These are phyloP conservation scores for Macrotrachela quadricornifera DNA, from an alignment of 1,140 invertebrate genomes.

Conservation along the genomic window DNA sequence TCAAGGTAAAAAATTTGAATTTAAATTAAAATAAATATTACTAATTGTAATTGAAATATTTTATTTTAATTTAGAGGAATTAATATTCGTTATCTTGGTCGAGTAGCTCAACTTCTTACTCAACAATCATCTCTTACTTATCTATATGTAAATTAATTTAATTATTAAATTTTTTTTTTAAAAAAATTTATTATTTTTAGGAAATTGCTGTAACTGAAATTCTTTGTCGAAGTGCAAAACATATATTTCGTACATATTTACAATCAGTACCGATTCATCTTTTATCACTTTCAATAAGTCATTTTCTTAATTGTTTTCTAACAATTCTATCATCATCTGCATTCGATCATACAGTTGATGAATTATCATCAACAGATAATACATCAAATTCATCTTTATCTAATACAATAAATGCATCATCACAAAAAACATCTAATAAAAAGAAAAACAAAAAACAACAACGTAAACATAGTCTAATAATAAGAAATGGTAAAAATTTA, in stretches of 20 bases:
- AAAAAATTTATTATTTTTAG: constrained; percentile 33
- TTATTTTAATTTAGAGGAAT: constrained; percentile 63
- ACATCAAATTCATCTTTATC: too few relatives aligned
- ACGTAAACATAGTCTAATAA: too few relatives aligned
- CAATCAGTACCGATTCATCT: constrained; percentile 70
- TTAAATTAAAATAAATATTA: too few relatives aligned
- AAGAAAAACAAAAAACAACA: too few relatives aligned
- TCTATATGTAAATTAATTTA: constrained; percentile 43
- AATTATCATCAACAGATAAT: too few relatives aligned
- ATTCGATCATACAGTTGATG: constrained; percentile 28
- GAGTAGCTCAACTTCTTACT: constrained; percentile 39
- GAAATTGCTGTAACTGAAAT: constrained; percentile 66
- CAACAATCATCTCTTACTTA: neutral
- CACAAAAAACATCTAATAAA: too few relatives aligned
- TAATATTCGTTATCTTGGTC: constrained; percentile 82
- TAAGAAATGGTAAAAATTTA: too few relatives aligned
- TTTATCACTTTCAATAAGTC: constrained; percentile 61
- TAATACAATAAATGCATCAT: too few relatives aligned
- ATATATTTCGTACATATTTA: constrained; percentile 71
- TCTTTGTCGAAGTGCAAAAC: constrained; percentile 64
- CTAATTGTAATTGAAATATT: too few relatives aligned
- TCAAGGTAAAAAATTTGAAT: neutral
- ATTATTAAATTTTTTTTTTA: neutral
- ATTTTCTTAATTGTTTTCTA: constrained; percentile 74
- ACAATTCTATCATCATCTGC: neutral